Percentiles rank a stretch among this genome's conserved stretches.
Conservation (phyloP, 2,797 vertebrate species). For the Coregonus sp. region DNA sequence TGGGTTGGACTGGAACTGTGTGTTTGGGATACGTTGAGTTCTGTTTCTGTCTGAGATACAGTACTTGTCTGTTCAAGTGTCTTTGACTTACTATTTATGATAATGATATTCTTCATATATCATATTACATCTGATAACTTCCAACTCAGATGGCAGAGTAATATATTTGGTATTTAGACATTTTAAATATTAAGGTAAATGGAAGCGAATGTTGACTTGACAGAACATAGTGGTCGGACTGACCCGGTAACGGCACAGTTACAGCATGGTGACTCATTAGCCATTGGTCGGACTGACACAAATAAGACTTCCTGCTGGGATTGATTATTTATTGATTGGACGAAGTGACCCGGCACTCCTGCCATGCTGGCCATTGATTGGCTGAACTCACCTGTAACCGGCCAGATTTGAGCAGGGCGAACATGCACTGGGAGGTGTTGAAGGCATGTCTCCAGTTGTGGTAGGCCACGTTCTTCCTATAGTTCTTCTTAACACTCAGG, state of each 20-base stretch:
- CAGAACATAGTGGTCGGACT: neutral
- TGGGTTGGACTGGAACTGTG: neutral
- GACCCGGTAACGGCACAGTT: neutral
- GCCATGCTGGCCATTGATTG: neutral
- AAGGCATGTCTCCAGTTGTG: conserved; percentile 99
- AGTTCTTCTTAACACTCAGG: conserved; percentile 97
- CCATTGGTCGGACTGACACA: neutral
- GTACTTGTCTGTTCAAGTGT: neutral
- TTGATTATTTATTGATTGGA: neutral
- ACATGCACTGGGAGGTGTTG: conserved; percentile 97
- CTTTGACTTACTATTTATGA: neutral
- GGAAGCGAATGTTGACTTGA: too few species aligned
- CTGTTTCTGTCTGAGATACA: neutral
- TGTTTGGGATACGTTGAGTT: neutral
- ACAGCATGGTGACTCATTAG: neutral
- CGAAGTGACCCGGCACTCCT: neutral
- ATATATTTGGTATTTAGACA: neutral
- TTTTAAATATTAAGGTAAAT: too few species aligned
- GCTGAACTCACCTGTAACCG: conserved; percentile 84
- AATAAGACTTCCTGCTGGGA: neutral
- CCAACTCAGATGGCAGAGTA: neutral
- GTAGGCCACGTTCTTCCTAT: conserved; percentile 92
- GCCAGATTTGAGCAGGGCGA: conserved; percentile 90
- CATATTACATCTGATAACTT: neutral
- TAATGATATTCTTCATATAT: neutral